phyloP scores from a whole-genome alignment of 2,113 vertebrate genomes.

The Nothobranchius kuhntae region DNA sequence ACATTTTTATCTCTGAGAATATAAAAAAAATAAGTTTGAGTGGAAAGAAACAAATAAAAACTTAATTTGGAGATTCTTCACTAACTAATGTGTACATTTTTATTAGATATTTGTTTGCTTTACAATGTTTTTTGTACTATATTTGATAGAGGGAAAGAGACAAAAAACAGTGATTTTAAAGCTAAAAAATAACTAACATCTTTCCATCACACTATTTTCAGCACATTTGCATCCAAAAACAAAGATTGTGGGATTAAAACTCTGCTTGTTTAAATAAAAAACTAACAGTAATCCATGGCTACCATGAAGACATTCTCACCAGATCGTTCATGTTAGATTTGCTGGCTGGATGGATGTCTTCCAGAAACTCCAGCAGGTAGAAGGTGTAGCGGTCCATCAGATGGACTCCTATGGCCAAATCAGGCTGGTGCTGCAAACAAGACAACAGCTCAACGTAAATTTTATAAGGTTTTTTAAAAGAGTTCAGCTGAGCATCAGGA shows the following conservation, averaged over 20 bases:
- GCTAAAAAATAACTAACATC: too few relatives aligned
- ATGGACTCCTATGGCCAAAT: constrained; percentile 94
- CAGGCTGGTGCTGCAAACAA: constrained; percentile 91
- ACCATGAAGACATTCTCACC: constrained; percentile 73
- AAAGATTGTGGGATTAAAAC: not conserved
- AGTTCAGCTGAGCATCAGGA: too few relatives aligned
- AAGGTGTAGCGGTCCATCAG: constrained; percentile 98
- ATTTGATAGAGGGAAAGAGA: too few relatives aligned
- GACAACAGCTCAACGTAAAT: not conserved
- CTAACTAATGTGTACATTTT: too few relatives aligned
- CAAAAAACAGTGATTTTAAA: too few relatives aligned
- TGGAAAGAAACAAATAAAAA: too few relatives aligned
- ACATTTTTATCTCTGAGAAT: not conserved
- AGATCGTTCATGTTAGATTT: constrained; percentile 96
- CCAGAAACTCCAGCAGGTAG: constrained; percentile 96
- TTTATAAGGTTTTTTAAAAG: too few relatives aligned
- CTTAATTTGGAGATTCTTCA: too few relatives aligned
- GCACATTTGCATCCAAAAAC: not conserved
- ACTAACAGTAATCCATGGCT: too few relatives aligned
- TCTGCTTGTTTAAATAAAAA: not conserved
- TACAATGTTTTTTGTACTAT: not conserved
- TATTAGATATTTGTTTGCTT: too few relatives aligned
- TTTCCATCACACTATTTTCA: not conserved
- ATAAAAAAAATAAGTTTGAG: too few relatives aligned
- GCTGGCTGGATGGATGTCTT: constrained; percentile 96